phyloP scores from a whole-genome alignment of 2,113 vertebrate genomes.

The Epinephelus cyanopodus region DNA sequence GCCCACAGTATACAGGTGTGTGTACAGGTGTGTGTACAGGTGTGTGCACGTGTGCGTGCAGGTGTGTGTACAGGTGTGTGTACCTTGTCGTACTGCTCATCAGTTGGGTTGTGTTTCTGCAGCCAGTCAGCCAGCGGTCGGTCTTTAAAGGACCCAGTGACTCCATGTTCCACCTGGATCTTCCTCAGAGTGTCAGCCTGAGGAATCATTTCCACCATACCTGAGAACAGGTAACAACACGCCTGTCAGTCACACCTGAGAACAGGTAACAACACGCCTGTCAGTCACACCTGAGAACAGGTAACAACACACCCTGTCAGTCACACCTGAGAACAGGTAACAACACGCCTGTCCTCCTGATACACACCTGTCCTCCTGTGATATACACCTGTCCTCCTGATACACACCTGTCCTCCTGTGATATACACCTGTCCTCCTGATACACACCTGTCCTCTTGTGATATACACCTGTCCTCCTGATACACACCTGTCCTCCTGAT shows the following conservation, averaged over 20 bases:
- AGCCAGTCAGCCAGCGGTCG: conserved; percentile 95
- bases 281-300: too few species aligned
- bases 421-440: background rate
- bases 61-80: conserved; percentile 3
- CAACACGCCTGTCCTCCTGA: too few species aligned
- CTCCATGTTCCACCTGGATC: conserved; percentile 97
- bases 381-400: background rate
- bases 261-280: too few species aligned
- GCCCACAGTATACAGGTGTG: too few species aligned
- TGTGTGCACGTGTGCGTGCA: background rate
- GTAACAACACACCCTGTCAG: too few species aligned
- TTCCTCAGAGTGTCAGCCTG: conserved; percentile 95
- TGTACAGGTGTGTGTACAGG: background rate
- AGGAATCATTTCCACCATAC: conserved; percentile 99
- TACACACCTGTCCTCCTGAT: background rate
- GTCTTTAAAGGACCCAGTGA: conserved; percentile 98
- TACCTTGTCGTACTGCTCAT: conserved; percentile 97
- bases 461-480: background rate
- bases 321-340: too few species aligned
- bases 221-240: conserved; percentile 70
- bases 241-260: too few species aligned
- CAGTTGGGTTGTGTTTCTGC: conserved; percentile 95
- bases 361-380: background rate
- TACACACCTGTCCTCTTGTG: background rate
- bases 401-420: background rate